phyloP scores from a whole-genome alignment of 2,113 vertebrate species.

The Callorhinus ursinus region DNA sequence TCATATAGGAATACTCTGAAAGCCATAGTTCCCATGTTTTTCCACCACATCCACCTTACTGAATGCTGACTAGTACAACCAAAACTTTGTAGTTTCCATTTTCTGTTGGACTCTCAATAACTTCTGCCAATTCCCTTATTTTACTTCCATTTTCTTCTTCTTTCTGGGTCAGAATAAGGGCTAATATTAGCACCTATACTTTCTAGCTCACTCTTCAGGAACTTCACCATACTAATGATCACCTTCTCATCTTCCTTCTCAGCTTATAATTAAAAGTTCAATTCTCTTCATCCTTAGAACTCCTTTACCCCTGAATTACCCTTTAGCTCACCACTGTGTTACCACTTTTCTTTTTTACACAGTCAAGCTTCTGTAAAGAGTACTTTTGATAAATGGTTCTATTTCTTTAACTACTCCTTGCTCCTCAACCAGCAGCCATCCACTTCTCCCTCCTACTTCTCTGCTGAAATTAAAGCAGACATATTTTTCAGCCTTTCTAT shows the following conservation, averaged over 20 bases:
- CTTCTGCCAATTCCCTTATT: not conserved
- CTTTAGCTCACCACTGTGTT: constrained; percentile 27
- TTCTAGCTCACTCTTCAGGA: not conserved
- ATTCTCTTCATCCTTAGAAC: not conserved
- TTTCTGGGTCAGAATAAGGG: not conserved
- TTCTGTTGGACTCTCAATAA: constrained; percentile 22
- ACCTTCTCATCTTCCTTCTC: not conserved
- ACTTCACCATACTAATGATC: constrained; percentile 23
- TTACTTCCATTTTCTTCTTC: not conserved
- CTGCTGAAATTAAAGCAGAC: constrained; percentile 23
- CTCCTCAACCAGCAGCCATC: not conserved
- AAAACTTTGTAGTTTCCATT: not conserved
- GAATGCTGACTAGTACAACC: not conserved
- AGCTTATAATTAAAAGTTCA: constrained; percentile 25
- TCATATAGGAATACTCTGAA: not conserved
- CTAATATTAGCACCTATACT: not conserved
- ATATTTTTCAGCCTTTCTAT: not conserved
- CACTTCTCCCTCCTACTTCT: not conserved
- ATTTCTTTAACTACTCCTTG: constrained; percentile 9
- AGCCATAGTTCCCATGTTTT: not conserved
- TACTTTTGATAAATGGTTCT: not conserved
- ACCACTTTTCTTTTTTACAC: not conserved
- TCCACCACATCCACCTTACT: not conserved
- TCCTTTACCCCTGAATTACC: not conserved
- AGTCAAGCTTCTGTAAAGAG: constrained; percentile 30